Evolutionary conservation across 2,113 vertebrate species (phyloP), one percentile per base, ranked within the genome.

Genomic region (Fregata magnificens): DNA sequence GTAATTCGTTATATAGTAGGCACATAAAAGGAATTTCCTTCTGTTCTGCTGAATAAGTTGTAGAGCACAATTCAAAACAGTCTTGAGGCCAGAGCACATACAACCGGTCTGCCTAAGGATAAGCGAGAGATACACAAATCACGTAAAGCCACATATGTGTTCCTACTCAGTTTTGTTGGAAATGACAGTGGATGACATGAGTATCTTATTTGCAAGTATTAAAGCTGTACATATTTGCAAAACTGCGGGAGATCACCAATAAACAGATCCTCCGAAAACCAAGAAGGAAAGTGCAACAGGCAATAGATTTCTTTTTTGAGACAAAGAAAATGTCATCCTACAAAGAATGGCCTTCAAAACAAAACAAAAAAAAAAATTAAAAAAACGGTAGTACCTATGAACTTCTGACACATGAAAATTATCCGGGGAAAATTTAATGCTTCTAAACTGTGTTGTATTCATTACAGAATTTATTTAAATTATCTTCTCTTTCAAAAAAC

Each of bases 131-230:
- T 3, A 25, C 2, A 50, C 13, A 52, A 15, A 61, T 40, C 34
- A 69, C 7, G 4, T 7, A 67, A 86, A 80, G 28, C 42, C 34
- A 34, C 15, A 7, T 5, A 24, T 4, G 7, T 0, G 0, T 9
- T 67, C 66, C 56, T 36, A 19, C 12, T 21, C 52, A 13, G 19
- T 47, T 81, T 34, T 31, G 19, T 4, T 70, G 79, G 65, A 78
- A 73, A 38, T 50, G 19, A 44, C 45, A 67, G 29, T 5, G 50
- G 38, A 32, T 42, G 12, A 32, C 38, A 31, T 2, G 3, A 71
- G n/a, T n/a, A 59, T 53, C 44, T 82, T 50, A 50, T 52, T 24
- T 90, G 26, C 38, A 77, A 73, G 28, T 16, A 79, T 26, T 78
- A 61, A 76, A 63, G 56, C 21, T 76, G 25, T 5, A 69, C 5